Evolutionary conservation across 2,888 invertebrate genomes (phyloP), one percentile per base, ranked within the genome.

Genomic region (Escarpia spicata): DNA sequence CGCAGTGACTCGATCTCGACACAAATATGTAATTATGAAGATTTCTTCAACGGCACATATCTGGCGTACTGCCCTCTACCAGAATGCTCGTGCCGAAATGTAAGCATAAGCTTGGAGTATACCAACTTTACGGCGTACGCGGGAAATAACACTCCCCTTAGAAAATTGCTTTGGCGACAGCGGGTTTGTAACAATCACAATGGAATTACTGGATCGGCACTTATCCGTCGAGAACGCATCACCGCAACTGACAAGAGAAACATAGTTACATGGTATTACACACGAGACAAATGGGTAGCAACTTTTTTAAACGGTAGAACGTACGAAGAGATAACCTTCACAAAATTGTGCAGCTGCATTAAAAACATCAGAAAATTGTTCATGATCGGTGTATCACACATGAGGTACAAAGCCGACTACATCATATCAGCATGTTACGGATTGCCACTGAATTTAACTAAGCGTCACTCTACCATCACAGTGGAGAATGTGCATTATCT

Each of bases 1-100:
- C 75, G 75, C 75, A 75, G 75, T n/a, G n/a, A 75, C n/a, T 75
- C 75, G 75, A 75, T n/a, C n/a, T 75, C n/a, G 26, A 75, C 75
- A 26, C 75, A 75, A 26, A 75, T 75, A 26, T 75, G 75, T 6
- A 19, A 19, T n/a, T 75, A 75, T 26, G 26, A 26, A 15, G 75
- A 75, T 6, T 26, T 75, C 26, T 75, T 75, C 75, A 75, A 75
- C 75, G 75, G 75, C 19, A 75, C 75, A 26, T 75, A 75, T 26
- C 6, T 75, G 19, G 75, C 26, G 19, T 26, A 75, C 19, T 26
- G 75, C n/a, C 75, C 75, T n/a, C 75, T 75, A 2, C 75, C 75
- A 19, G 26, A n/a, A n/a, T 75, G 75, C 75, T 19, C 75, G 19
- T 75, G 75, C n/a, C 75, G 26, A 75, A n/a, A 75, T 75, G 6